Evolutionary conservation across 1,140 invertebrate genomes (phyloP).

Genomic region (Hycleus phaleratus): DNA sequence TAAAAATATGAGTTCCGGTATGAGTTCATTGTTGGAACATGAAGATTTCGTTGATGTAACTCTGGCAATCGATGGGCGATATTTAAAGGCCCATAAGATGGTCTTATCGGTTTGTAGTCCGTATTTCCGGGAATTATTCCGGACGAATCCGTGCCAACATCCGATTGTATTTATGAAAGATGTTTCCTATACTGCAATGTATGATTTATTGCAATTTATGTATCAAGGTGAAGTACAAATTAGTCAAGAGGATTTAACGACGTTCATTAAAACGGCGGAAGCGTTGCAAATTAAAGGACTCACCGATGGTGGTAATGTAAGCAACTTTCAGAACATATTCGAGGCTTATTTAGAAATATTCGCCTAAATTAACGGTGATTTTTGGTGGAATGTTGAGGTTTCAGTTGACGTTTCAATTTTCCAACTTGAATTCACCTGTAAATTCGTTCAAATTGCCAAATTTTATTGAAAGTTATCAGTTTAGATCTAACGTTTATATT

Average conservation of each 20-base stretch:
- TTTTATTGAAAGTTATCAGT: too few relatives aligned
- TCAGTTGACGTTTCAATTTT: slow-evolving; percentile 14
- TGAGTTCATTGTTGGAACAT: slow-evolving; percentile 56
- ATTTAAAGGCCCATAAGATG: slow-evolving; percentile 77
- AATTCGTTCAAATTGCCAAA: too few relatives aligned
- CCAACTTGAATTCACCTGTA: too few relatives aligned
- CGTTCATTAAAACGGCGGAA: slow-evolving; percentile 78
- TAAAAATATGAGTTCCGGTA: slow-evolving; percentile 54
- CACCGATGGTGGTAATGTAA: slow-evolving; percentile 43
- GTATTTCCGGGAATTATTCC: slow-evolving; percentile 77
- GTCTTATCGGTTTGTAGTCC: slow-evolving; percentile 79
- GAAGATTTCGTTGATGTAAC: slow-evolving; percentile 79
- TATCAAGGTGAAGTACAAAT: slow-evolving; percentile 82
- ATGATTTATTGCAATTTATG: slow-evolving; percentile 77
- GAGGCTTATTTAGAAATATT: too few relatives aligned
- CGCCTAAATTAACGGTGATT: neutral
- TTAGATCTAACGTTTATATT: too few relatives aligned
- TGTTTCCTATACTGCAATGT: slow-evolving; percentile 65
- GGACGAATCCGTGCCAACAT: slow-evolving; percentile 71
- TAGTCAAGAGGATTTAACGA: slow-evolving; percentile 70
- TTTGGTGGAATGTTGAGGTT: slow-evolving; percentile 16
- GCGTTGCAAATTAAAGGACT: slow-evolving; percentile 78
- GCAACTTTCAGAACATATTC: neutral
- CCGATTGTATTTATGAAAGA: slow-evolving; percentile 78
- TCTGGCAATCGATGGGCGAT: slow-evolving; percentile 73